Evolutionary conservation across 1,140 invertebrate genomes (phyloP).

Genomic region (Centruroides sculpturatus): DNA sequence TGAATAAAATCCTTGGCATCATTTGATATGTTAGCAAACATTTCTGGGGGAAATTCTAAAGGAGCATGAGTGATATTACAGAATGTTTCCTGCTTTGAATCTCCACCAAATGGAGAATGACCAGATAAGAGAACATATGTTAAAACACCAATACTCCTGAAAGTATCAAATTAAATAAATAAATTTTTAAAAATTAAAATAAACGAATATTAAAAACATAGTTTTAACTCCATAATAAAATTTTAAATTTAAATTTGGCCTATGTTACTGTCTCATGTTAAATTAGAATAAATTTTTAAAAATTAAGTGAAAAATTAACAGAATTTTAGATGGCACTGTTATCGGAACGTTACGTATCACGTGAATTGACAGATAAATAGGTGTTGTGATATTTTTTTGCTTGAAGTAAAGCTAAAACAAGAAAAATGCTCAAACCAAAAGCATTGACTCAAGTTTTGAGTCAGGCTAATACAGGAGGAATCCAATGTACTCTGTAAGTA

Average conservation of each 20-base stretch:
- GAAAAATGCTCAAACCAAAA: slow-evolving; percentile 76
- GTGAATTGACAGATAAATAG: no score
- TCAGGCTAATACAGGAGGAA: slow-evolving; percentile 84
- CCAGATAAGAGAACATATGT: slow-evolving; percentile 84
- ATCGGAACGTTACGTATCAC: no score
- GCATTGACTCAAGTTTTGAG: slow-evolving; percentile 79
- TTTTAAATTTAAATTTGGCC: no score
- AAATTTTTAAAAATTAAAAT: neutral
- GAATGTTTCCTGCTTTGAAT: slow-evolving; percentile 84
- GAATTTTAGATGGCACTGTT: no score
- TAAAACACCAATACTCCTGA: slow-evolving; percentile 75
- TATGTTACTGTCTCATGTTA: no score
- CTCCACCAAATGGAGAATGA: slow-evolving; percentile 77
- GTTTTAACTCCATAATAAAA: no score
- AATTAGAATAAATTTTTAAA: no score
- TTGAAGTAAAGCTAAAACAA: no score
- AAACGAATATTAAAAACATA: no score
- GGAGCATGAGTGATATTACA: slow-evolving; percentile 85
- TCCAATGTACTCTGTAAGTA: slow-evolving; percentile 76
- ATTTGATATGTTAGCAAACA: slow-evolving; percentile 69
- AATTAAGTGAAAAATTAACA: no score
- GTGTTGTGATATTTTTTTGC: no score
- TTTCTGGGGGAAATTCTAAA: slow-evolving; percentile 75
- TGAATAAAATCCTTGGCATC: slow-evolving; percentile 72
- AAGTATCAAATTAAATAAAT: neutral